These are phyloP conservation scores for Osmoderma eremita DNA, from an alignment of 2,888 invertebrate genomes.

Conservation along the genomic window DNA sequence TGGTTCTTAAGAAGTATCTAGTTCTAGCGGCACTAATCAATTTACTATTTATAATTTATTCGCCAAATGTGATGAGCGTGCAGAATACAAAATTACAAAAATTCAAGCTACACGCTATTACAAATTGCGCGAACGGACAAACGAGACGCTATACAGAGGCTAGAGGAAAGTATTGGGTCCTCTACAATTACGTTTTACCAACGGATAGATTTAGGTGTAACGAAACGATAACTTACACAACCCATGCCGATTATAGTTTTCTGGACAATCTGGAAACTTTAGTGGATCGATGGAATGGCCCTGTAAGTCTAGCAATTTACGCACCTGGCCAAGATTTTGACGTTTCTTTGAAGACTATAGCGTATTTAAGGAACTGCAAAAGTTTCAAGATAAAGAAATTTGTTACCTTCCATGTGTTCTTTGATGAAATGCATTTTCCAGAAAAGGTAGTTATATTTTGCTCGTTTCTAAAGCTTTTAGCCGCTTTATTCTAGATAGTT, in stretches of 20 bases:
- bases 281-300: slow-evolving; percentile 84
- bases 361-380: slow-evolving; percentile 78
- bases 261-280: slow-evolving; percentile 85
- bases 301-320: slow-evolving; percentile 84
- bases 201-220: slow-evolving; percentile 72
- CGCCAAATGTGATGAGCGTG: neutral
- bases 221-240: slow-evolving; percentile 85
- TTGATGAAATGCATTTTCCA: slow-evolving; percentile 82
- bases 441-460: slow-evolving; percentile 61
- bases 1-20: neutral
- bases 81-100: neutral
- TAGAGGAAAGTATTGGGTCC: slow-evolving; percentile 74
- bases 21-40: neutral
- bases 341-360: slow-evolving; percentile 78
- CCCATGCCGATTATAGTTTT: slow-evolving; percentile 87
- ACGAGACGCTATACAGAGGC: neutral
- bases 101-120: neutral
- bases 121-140: neutral
- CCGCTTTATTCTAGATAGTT: neutral
- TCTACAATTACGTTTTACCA: slow-evolving; percentile 82
- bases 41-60: slow-evolving; percentile 1
- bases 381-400: slow-evolving; percentile 74
- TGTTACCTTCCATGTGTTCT: slow-evolving; percentile 87
- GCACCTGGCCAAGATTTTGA: slow-evolving; percentile 83
- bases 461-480: neutral